Evolutionary conservation across 2,797 vertebrate genomes (phyloP).

Genomic region (Tolypeutes matacus): DNA sequence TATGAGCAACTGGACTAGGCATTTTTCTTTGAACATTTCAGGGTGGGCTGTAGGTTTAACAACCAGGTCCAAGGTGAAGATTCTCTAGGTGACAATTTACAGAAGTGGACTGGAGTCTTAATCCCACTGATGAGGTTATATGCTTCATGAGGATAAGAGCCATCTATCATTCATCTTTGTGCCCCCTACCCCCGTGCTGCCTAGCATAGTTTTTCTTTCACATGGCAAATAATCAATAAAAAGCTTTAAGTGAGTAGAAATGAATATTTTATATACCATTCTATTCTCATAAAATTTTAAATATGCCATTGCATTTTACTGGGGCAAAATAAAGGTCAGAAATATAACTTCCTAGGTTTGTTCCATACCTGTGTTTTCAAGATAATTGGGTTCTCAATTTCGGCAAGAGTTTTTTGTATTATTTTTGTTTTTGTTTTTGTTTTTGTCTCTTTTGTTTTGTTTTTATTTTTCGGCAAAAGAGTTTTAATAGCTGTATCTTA

Average conservation of each 20-base stretch:
- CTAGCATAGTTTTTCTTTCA: not conserved
- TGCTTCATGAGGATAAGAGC: not conserved
- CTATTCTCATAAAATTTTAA: constrained; percentile 54
- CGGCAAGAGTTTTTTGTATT: not conserved
- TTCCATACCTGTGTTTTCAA: constrained; percentile 16
- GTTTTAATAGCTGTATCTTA: constrained; percentile 51
- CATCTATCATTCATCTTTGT: constrained; percentile 9
- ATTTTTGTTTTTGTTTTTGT: not conserved
- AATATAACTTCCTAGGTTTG: constrained; percentile 23
- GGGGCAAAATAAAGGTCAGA: constrained; percentile 46
- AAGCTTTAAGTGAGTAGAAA: constrained; percentile 24
- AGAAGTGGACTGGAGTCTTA: not conserved
- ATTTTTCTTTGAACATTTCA: not conserved
- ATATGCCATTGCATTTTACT: constrained; percentile 45
- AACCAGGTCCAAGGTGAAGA: not conserved
- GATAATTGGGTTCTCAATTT: constrained; percentile 34
- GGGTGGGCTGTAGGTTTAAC: not conserved
- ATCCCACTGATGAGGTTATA: not conserved
- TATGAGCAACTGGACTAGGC: not conserved
- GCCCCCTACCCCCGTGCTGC: not conserved
- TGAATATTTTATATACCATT: constrained; percentile 59
- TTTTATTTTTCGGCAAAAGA: not conserved
- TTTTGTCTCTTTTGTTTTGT: not conserved
- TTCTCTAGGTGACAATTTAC: constrained; percentile 7
- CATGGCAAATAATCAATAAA: constrained; percentile 48